phyloP scores from a whole-genome alignment of 2,797 vertebrate genomes.

The Cyprinodon diabolis region DNA sequence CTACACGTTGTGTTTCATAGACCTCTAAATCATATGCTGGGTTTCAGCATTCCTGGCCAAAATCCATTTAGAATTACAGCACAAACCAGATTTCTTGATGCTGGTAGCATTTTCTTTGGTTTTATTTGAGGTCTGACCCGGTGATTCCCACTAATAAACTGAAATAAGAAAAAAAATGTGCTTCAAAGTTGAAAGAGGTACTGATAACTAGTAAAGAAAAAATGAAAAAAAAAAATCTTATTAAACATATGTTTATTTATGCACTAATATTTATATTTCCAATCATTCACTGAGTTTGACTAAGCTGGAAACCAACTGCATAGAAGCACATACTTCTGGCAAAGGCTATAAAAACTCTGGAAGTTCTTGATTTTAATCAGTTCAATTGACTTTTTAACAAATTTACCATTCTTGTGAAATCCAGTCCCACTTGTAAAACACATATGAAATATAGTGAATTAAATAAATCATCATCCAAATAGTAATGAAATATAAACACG shows the following conservation, averaged over 20 bases:
- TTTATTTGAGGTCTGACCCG: not conserved
- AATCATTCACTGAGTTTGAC: not conserved
- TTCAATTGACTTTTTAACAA: too few relatives aligned
- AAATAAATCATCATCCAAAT: too few relatives aligned
- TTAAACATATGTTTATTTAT: not conserved
- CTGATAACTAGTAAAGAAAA: not conserved
- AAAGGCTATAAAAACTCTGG: not conserved
- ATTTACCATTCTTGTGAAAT: too few relatives aligned
- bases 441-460: too few relatives aligned
- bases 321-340: not conserved
- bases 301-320: not conserved
- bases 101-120: not conserved
- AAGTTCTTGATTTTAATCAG: not conserved
- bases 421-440: too few relatives aligned
- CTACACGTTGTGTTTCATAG: slow-evolving; percentile 11
- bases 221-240: not conserved
- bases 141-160: not conserved
- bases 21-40: not conserved
- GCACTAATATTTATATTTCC: not conserved
- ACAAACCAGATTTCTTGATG: not conserved
- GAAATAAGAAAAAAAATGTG: not conserved
- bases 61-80: not conserved
- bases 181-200: not conserved
- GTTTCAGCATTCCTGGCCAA: not conserved
- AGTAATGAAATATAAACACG: too few relatives aligned